Evolutionary conservation across 2,888 invertebrate genomes (phyloP).

Genomic region (Sialis lutaria): DNA sequence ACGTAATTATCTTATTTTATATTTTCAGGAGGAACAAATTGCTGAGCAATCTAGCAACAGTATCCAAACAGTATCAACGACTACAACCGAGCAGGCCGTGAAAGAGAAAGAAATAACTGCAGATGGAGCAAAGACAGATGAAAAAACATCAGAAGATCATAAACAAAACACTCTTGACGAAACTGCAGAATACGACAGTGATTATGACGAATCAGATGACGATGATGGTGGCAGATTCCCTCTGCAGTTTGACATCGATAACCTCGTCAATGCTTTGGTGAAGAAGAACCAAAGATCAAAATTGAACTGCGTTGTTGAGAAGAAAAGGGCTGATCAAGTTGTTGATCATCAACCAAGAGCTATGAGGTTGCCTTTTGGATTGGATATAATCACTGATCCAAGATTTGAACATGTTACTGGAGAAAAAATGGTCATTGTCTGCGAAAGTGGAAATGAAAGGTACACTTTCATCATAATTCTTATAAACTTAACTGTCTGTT

Average conservation of each 20-base stretch:
- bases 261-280: constrained; percentile 56
- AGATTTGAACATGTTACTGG: constrained; percentile 57
- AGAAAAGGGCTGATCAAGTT: constrained; percentile 66
- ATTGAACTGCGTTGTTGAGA: constrained; percentile 83
- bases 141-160: constrained; percentile 16
- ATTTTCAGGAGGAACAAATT: constrained; percentile 3
- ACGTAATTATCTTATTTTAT: not conserved
- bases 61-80: constrained; percentile 1
- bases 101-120: constrained; percentile 16
- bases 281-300: constrained; percentile 59
- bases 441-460: constrained; percentile 61
- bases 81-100: constrained; percentile 18
- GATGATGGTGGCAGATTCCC: constrained; percentile 46
- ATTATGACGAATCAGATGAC: constrained; percentile 35
- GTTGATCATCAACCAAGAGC: constrained; percentile 56
- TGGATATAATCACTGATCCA: constrained; percentile 52
- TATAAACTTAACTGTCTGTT: constrained; percentile 1
- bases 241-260: constrained; percentile 66
- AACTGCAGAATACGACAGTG: constrained; percentile 37
- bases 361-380: constrained; percentile 43
- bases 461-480: constrained; percentile 14
- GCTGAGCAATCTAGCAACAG: constrained; percentile 2
- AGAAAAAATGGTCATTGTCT: constrained; percentile 75
- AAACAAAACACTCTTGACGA: constrained; percentile 34
- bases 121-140: constrained; percentile 8